These are phyloP conservation scores for Caenorhabditis drosophilae DNA, from an alignment of 2,888 invertebrate genomes.

Conservation along the genomic window DNA sequence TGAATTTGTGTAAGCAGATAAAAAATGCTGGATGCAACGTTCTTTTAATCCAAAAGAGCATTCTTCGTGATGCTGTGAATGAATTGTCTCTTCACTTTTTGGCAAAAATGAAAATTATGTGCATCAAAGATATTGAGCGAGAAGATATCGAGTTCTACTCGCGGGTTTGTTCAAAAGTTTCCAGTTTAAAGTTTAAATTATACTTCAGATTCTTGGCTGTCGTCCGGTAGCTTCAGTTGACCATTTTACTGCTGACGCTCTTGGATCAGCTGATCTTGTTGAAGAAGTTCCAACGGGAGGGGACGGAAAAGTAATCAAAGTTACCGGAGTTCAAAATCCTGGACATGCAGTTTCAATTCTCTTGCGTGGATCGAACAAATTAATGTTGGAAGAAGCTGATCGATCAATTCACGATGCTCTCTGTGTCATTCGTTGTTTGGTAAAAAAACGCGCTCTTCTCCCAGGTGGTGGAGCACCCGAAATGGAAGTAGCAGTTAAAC, in stretches of 20 bases:
- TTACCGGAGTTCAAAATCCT: constrained; percentile 82
- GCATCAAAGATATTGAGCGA: constrained; percentile 94
- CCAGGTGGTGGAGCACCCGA: constrained; percentile 89
- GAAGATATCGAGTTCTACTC: constrained; percentile 98
- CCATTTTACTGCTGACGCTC: constrained; percentile 90
- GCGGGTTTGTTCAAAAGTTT: constrained; percentile 74
- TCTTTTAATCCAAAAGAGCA: constrained; percentile 85
- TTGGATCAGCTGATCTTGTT: constrained; percentile 88
- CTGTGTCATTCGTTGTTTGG: constrained; percentile 92
- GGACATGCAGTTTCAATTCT: constrained; percentile 91
- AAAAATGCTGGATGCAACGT: constrained; percentile 98
- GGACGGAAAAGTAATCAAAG: constrained; percentile 85
- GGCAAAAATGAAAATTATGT: constrained; percentile 98
- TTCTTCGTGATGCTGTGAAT: constrained; percentile 90
- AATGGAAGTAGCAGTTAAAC: constrained; percentile 86
- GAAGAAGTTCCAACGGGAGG: constrained; percentile 89
- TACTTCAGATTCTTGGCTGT: constrained; percentile 62
- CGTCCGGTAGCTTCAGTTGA: constrained; percentile 96
- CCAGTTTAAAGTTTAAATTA: neutral
- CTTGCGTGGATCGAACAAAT: constrained; percentile 86
- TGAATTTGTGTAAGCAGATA: constrained; percentile 97
- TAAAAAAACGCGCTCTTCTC: constrained; percentile 78
- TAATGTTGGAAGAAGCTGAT: constrained; percentile 87
- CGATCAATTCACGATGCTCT: constrained; percentile 89
- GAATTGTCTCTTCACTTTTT: constrained; percentile 96